phyloP scores from a whole-genome alignment of 2,888 invertebrate species.

The Tenthredo livida region DNA sequence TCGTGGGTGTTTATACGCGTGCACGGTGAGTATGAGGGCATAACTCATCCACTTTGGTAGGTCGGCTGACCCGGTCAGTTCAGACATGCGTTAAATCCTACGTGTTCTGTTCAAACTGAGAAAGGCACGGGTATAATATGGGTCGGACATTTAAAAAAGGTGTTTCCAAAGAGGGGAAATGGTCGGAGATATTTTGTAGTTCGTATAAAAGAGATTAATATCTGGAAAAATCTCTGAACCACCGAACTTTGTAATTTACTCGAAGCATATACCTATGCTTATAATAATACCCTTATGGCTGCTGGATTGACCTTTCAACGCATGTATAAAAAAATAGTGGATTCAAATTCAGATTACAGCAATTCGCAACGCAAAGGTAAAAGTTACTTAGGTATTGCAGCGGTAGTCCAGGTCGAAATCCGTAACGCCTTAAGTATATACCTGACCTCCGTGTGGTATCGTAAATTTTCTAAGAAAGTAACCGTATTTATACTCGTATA shows the following conservation, averaged over 20 bases:
- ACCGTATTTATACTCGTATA: neutral
- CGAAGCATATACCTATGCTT: neutral
- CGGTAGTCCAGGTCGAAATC: neutral
- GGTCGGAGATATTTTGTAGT: neutral
- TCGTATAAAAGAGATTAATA: neutral
- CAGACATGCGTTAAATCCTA: slow-evolving; percentile 3
- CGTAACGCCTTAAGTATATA: neutral
- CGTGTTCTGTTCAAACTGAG: slow-evolving; percentile 3
- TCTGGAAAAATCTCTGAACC: neutral
- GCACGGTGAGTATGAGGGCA: neutral
- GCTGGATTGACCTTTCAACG: neutral
- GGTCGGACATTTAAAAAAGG: slow-evolving; percentile 10
- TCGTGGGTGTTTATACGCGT: neutral
- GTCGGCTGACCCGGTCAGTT: slow-evolving; percentile 3
- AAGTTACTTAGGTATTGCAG: neutral
- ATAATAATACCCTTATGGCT: neutral
- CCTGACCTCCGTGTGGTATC: neutral
- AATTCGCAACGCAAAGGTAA: too few species aligned
- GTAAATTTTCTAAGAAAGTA: neutral
- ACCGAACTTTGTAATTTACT: neutral
- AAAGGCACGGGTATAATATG: slow-evolving; percentile 1
- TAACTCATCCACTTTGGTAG: slow-evolving; percentile 6
- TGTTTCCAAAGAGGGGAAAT: neutral
- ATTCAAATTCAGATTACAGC: too few species aligned
- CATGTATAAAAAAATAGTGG: neutral